Percentiles rank a stretch among this genome's conserved stretches.
phyloP scores from a whole-genome alignment of 2,797 vertebrate species.

The Lepilemur ruficaudatus region DNA sequence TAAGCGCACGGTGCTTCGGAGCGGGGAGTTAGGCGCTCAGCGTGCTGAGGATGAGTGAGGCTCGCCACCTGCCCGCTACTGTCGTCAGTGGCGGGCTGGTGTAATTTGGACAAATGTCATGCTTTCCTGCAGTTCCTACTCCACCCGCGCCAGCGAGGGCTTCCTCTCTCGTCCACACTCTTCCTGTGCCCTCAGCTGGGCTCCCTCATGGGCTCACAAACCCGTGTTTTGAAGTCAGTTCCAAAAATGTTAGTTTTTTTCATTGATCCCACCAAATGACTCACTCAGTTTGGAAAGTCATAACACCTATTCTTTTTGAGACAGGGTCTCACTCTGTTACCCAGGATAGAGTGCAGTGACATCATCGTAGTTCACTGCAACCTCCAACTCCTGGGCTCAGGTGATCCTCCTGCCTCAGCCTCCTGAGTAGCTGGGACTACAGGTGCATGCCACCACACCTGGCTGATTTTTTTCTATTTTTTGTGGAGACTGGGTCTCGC shows the following conservation, averaged over 20 bases:
- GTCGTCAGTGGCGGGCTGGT: background rate
- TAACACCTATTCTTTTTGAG: background rate
- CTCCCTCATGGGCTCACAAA: background rate
- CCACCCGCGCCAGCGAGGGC: too few relatives aligned
- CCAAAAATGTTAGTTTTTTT: background rate
- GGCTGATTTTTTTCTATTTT: too few relatives aligned
- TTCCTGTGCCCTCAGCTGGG: background rate
- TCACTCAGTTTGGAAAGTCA: background rate
- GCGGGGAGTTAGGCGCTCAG: background rate
- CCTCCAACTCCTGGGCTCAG: too few relatives aligned
- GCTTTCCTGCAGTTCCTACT: background rate
- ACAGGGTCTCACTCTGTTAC: too few relatives aligned
- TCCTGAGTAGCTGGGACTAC: too few relatives aligned
- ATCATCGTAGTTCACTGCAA: too few relatives aligned
- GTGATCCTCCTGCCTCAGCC: too few relatives aligned
- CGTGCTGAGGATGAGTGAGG: background rate
- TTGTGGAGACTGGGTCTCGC: too few relatives aligned
- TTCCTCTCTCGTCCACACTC: background rate
- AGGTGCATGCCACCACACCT: too few relatives aligned
- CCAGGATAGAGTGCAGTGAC: too few relatives aligned
- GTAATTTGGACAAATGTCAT: background rate
- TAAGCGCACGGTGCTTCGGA: background rate
- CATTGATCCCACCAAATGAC: background rate
- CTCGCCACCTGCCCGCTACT: background rate
- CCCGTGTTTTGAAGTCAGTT: background rate